These are phyloP conservation scores for Papilio aristodemus DNA, from an alignment of 1,140 invertebrate genomes.

Conservation along the genomic window DNA sequence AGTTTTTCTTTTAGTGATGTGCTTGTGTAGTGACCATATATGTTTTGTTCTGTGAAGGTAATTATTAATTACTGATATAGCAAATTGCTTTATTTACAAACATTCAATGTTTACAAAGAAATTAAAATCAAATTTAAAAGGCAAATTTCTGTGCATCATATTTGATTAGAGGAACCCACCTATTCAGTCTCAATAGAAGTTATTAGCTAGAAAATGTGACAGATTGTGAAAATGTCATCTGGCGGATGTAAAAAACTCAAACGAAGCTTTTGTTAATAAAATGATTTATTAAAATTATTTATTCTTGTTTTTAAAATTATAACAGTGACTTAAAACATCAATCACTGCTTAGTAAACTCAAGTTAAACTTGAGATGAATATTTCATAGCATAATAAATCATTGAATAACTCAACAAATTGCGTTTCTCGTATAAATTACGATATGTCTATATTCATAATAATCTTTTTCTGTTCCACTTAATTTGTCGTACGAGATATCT, in stretches of 20 bases:
- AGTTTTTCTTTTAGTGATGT: conserved; percentile 53
- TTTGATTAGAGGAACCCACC: too few species aligned
- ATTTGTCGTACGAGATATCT: not conserved
- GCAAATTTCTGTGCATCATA: not conserved
- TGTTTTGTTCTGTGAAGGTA: conserved; percentile 57
- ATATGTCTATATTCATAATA: conserved; percentile 2
- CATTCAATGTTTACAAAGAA: not conserved
- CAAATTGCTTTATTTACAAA: conserved; percentile 21
- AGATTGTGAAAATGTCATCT: too few species aligned
- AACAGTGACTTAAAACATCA: too few species aligned
- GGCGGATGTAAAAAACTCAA: too few species aligned
- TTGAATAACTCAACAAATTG: not conserved
- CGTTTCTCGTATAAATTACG: conserved; percentile 7
- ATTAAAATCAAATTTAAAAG: not conserved
- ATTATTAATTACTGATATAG: conserved; percentile 43
- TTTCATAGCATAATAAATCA: not conserved
- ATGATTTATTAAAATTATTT: too few species aligned
- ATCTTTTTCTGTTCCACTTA: not conserved
- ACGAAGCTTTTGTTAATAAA: too few species aligned
- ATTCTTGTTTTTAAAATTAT: not conserved
- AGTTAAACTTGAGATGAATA: not conserved
- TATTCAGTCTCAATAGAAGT: too few species aligned
- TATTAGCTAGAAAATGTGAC: too few species aligned
- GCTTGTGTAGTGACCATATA: conserved; percentile 48
- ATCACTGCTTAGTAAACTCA: too few species aligned